Conservation (phyloP, 1,140 invertebrate species). For the Lepidurus couesii region DNA sequence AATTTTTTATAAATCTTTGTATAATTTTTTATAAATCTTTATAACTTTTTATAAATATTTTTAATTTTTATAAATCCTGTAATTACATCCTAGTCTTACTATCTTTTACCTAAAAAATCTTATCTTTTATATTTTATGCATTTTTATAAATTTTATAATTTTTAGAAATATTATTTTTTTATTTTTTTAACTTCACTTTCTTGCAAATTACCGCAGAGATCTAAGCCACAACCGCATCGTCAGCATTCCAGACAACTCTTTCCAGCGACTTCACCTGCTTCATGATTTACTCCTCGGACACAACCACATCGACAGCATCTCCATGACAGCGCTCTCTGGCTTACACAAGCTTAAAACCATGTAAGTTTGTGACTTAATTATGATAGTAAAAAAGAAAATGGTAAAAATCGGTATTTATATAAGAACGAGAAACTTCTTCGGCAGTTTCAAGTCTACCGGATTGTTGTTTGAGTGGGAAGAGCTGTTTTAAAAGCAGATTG, state of each 20-base stretch:
- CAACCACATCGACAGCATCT: slow-evolving; percentile 69
- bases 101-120: no score
- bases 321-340: slow-evolving; percentile 71
- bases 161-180: not conserved
- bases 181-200: not conserved
- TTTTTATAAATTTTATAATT: not conserved
- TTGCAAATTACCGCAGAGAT: slow-evolving; percentile 59
- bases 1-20: not conserved
- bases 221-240: slow-evolving; percentile 79
- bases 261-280: slow-evolving; percentile 59
- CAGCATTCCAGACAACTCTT: slow-evolving; percentile 76
- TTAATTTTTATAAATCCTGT: slow-evolving; percentile 1
- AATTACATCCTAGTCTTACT: no score
- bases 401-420: no score
- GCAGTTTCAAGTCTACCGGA: no score
- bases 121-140: no score
- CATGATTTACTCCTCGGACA: slow-evolving; percentile 78
- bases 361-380: slow-evolving; percentile 55
- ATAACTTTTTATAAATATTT: slow-evolving; percentile 16
- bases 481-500: not conserved
- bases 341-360: slow-evolving; percentile 72
- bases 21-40: no score
- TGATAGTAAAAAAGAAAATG: no score
- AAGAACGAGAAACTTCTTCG: no score
- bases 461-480: not conserved